These are phyloP conservation scores for Hoplostethus atlanticus DNA, from an alignment of 2,797 vertebrate species.

Conservation along the genomic window DNA sequence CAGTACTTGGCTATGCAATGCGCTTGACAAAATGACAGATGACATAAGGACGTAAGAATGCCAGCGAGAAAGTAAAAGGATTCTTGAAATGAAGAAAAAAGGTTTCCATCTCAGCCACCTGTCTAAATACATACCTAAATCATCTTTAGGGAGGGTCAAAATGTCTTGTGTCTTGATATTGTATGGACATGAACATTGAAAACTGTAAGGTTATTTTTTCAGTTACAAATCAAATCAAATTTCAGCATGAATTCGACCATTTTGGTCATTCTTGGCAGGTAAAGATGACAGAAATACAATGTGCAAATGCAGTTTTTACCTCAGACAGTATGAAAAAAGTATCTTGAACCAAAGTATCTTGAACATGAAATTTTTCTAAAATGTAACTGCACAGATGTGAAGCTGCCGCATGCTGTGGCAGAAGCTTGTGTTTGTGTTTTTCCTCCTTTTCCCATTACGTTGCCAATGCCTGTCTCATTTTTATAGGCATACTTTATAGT, in stretches of 20 bases:
- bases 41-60: constrained; percentile 7
- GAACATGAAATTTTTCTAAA: too few species aligned
- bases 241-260: background rate
- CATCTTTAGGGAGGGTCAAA: background rate
- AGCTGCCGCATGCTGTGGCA: background rate
- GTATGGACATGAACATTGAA: too few species aligned
- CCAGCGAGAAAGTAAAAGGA: background rate
- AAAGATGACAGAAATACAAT: background rate
- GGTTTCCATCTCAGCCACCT: too few species aligned
- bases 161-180: too few species aligned
- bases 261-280: background rate
- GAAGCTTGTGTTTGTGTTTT: too few species aligned
- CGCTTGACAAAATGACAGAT: constrained; percentile 28
- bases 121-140: constrained; percentile 13
- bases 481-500: too few species aligned
- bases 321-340: background rate
- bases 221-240: background rate
- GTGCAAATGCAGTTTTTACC: background rate
- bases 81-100: too few species aligned
- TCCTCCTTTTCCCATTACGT: background rate
- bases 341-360: too few species aligned
- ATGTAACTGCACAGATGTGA: background rate
- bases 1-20: constrained; percentile 17
- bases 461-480: too few species aligned
- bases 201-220: background rate